Base-by-base conservation (phyloP, 2,888 invertebrate species). In the Camponotus fellah region DNA sequence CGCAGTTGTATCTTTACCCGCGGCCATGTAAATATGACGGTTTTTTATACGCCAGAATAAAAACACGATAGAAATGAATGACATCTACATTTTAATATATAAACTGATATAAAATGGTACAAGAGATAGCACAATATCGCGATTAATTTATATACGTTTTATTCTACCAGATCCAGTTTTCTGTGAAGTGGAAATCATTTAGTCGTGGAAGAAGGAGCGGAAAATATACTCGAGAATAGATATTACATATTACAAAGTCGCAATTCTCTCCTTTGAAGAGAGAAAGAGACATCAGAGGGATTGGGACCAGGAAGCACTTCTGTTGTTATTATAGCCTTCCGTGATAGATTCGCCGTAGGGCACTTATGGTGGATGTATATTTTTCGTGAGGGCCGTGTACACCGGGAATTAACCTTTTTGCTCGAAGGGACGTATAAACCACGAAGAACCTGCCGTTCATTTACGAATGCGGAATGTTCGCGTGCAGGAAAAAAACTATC, bases 271-370 rank as follows among this genome's bases (percentile, higher is more conserved):
- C 32, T 32, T 17, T 21, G n/a, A 40, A 43, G 10, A 68, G 32
- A 46, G 26, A 53, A 58, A 26, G 75, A 80, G 80, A 69, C 34
- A 34, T 65, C 32, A 66, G 12, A 62, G 26, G 26, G 71, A 74
- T 49, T 34, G 87, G 74, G 83, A 66, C 74, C 46, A 72, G 49
- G 84, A 60, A 82, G 81, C 77, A 32, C 53, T 76, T 53, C 76
- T 86, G 77, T 66, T 82, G 80, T 89, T 89, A 69, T 89, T 89
- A 89, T 84, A 82, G 60, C 74, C 81, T 85, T 86, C 75, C 79
- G 84, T 58, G 62, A 75, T 71, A 77, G 53, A 26, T 64, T 60
- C 68, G 88, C 86, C 85, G 64, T 76, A 43, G 77, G 85, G 64
- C 56, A 10, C 53, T 83, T 79, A 77, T 80, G 26, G 82, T 82